These are phyloP conservation scores for Gallinago jamesoni DNA, from an alignment of 2,113 vertebrate species.

Conservation along the genomic window DNA sequence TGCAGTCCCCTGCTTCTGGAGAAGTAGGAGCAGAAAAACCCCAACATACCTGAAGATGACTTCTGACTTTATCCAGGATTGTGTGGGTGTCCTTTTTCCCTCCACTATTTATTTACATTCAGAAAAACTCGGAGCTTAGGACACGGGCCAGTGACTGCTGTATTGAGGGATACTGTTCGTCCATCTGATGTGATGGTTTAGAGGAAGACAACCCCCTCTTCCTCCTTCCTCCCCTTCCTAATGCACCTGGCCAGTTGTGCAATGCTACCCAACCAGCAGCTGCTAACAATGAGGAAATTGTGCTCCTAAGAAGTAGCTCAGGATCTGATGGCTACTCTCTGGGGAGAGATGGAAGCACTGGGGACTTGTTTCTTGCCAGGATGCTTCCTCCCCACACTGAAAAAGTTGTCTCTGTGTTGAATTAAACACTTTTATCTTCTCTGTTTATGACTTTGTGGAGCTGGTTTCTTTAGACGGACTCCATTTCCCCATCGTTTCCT, in stretches of 20 bases:
- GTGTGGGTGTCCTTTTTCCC: conserved; percentile 17
- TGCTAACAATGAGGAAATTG: conserved; percentile 81
- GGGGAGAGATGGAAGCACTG: conserved; percentile 50
- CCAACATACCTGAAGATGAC: neutral
- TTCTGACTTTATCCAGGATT: neutral
- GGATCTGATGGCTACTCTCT: conserved; percentile 70
- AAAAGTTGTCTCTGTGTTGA: conserved; percentile 64
- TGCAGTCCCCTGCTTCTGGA: neutral
- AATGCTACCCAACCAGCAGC: conserved; percentile 74
- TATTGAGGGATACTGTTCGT: neutral
- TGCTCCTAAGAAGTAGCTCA: conserved; percentile 70
- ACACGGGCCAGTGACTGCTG: conserved; percentile 18
- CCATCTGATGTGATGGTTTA: conserved; percentile 23
- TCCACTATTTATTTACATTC: neutral
- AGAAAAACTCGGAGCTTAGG: neutral
- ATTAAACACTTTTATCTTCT: conserved; percentile 53
- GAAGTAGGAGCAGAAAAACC: neutral
- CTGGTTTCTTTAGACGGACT: conserved; percentile 34
- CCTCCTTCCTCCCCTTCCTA: neutral
- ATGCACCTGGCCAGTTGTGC: conserved; percentile 78
- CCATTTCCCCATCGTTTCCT: conserved; percentile 30
- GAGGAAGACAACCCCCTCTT: conserved; percentile 59
- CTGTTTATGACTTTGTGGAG: conserved; percentile 25
- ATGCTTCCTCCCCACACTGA: neutral
- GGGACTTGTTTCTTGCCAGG: conserved; percentile 67